Evolutionary conservation across 2,113 vertebrate species (phyloP).

Genomic region (Hemicordylus capensis): DNA sequence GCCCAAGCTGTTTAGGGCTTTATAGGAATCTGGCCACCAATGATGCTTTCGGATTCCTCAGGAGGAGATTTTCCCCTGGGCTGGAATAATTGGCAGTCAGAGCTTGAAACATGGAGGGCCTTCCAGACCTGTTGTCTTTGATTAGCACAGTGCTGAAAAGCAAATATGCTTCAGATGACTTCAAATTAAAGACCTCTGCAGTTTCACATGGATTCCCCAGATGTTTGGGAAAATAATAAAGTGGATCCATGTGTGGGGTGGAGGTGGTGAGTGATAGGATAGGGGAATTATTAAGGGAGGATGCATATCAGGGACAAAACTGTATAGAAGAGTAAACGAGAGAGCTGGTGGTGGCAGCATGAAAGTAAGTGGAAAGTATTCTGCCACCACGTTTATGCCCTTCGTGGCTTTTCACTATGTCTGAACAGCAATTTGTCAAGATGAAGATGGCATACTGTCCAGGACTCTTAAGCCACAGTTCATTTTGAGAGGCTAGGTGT

Average conservation of each 20-base stretch:
- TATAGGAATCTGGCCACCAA: not conserved
- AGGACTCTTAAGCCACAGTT: not conserved
- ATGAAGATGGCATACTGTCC: not conserved
- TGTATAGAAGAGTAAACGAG: not conserved
- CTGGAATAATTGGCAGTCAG: not conserved
- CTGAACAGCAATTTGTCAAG: not conserved
- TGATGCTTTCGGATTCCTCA: not conserved
- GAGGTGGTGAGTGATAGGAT: not conserved
- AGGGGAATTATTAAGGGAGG: not conserved
- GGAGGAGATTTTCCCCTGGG: not conserved
- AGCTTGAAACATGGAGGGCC: constrained; percentile 2
- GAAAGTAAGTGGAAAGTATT: not conserved
- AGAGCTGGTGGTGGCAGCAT: not conserved
- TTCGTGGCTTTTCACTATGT: not conserved
- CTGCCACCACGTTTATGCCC: not conserved
- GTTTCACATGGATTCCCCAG: not conserved
- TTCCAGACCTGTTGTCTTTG: constrained; percentile 24
- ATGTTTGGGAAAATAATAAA: constrained; percentile 20
- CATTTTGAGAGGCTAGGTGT: not conserved
- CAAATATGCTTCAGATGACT: constrained; percentile 26
- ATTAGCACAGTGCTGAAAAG: constrained; percentile 24
- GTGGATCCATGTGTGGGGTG: constrained; percentile 7
- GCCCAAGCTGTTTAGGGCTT: too few relatives aligned
- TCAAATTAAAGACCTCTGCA: constrained; percentile 10
- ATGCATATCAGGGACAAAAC: not conserved